These are phyloP conservation scores for Acanthosepion pharaonis DNA, from an alignment of 2,888 invertebrate species.

Conservation along the genomic window DNA sequence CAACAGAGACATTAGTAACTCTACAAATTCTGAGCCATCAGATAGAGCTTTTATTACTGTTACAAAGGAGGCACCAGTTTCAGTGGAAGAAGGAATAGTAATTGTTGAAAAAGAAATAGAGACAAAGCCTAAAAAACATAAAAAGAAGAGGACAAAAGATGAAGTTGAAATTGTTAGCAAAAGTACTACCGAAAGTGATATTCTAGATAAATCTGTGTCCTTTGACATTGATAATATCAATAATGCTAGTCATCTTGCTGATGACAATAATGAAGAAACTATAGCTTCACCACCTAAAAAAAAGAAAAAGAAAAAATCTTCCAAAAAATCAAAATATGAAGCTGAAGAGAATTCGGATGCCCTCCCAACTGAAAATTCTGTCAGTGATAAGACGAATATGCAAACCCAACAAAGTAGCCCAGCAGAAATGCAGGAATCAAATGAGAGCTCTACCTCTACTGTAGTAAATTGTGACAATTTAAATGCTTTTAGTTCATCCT, in stretches of 20 bases:
- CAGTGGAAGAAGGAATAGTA: background rate
- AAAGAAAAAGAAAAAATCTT: slow-evolving; percentile 13
- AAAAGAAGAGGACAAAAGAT: background rate
- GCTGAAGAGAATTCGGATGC: background rate
- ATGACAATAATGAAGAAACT: background rate
- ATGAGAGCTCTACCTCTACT: background rate
- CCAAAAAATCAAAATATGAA: background rate
- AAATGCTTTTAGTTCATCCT: background rate
- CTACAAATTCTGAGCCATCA: background rate
- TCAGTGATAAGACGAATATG: background rate
- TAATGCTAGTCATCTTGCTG: background rate
- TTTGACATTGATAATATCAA: background rate
- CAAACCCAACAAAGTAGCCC: background rate
- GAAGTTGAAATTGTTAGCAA: background rate
- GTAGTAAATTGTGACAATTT: background rate
- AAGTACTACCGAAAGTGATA: too few species aligned
- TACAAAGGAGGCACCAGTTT: background rate
- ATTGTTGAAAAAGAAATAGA: background rate
- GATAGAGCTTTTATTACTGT: background rate
- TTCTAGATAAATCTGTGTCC: background rate
- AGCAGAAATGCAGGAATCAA: background rate
- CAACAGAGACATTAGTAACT: background rate
- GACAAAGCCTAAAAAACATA: background rate
- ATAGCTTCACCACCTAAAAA: background rate
- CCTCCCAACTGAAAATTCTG: background rate